Evolutionary conservation across 2,888 invertebrate genomes (phyloP).

Genomic region (Pterobdella sp.): DNA sequence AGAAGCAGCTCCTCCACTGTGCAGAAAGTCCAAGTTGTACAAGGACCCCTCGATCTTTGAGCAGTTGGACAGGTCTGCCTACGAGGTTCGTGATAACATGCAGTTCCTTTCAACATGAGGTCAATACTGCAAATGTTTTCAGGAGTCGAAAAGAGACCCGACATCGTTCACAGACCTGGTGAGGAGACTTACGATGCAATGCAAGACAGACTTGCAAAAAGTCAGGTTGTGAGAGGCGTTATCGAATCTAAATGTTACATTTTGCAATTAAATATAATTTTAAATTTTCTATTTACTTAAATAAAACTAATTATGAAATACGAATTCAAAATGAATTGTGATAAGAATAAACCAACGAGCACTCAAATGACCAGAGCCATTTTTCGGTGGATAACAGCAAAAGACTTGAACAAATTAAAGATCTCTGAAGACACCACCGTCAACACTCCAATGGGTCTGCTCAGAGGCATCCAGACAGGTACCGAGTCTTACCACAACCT

Average conservation of each 20-base stretch:
- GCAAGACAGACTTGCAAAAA: conserved; percentile 92
- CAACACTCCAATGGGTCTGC: conserved; percentile 71
- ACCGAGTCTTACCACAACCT: conserved; percentile 98
- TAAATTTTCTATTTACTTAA: background rate
- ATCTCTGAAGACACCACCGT: conserved; percentile 85
- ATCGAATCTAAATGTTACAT: background rate
- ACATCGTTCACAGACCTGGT: conserved; percentile 95
- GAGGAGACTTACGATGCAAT: conserved; percentile 79
- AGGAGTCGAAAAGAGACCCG: conserved; percentile 94
- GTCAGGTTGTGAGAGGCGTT: conserved; percentile 59
- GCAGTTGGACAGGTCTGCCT: conserved; percentile 89
- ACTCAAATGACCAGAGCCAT: conserved; percentile 61
- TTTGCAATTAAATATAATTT: too few species aligned
- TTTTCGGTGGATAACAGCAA: conserved; percentile 97
- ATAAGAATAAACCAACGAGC: background rate
- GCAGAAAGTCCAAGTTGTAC: conserved; percentile 87
- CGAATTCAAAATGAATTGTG: background rate
- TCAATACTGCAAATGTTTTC: conserved; percentile 33
- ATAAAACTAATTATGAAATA: background rate
- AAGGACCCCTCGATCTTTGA: conserved; percentile 86
- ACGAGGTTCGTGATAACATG: conserved; percentile 53
- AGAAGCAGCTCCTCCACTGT: conserved; percentile 69
- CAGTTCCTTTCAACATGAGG: background rate
- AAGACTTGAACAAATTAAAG: conserved; percentile 92
- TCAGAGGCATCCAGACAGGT: conserved; percentile 91